Conservation (phyloP, 2,888 invertebrate genomes). For the Ennomos quercinarius region DNA sequence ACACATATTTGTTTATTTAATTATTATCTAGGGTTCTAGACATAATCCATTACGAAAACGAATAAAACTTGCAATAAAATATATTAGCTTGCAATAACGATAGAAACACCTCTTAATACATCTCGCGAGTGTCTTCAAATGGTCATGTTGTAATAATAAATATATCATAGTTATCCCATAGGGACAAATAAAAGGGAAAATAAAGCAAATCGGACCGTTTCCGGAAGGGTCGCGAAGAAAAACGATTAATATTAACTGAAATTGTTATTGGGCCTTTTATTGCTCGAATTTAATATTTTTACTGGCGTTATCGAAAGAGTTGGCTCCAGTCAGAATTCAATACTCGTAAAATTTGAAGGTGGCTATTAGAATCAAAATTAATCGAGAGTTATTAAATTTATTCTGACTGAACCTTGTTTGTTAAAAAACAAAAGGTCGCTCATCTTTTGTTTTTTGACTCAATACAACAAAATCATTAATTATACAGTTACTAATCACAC, state of each 20-base stretch:
- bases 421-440: not conserved
- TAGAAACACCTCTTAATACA: conserved; percentile 67
- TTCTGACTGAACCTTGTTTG: conserved; percentile 4
- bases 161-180: conserved; percentile 80
- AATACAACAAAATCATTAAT: no score
- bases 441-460: no score
- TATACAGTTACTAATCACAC: no score
- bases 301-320: conserved; percentile 75
- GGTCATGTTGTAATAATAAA: conserved; percentile 79
- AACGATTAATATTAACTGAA: conserved; percentile 85
- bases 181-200: conserved; percentile 82
- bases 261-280: conserved; percentile 78
- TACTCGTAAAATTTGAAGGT: conserved; percentile 58
- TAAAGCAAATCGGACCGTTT: conserved; percentile 76
- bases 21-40: not conserved
- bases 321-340: conserved; percentile 58
- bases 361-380: conserved; percentile 42
- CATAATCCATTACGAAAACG: conserved; percentile 23
- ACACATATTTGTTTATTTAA: no score
- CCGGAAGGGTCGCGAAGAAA: conserved; percentile 82
- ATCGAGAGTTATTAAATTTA: conserved; percentile 21
- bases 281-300: conserved; percentile 79
- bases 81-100: conserved; percentile 56
- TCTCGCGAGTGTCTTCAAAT: conserved; percentile 78
- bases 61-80: conserved; percentile 55